phyloP scores from a whole-genome alignment of 2,113 vertebrate genomes.

The Microcebus ravelobensis region DNA sequence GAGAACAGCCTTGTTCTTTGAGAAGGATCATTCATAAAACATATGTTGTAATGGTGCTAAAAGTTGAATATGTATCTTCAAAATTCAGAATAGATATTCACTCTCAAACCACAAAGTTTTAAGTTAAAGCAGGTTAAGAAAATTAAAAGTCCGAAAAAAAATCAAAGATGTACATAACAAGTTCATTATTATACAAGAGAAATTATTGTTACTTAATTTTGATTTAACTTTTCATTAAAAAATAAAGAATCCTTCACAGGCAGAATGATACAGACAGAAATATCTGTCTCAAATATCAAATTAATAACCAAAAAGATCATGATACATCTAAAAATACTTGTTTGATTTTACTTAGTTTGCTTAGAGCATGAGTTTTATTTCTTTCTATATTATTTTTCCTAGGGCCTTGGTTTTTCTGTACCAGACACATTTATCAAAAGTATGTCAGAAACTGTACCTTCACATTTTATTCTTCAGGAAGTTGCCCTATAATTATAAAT shows the following conservation, averaged over 20 bases:
- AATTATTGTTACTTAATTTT: background rate
- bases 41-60: background rate
- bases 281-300: background rate
- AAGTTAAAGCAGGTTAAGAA: background rate
- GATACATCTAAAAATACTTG: background rate
- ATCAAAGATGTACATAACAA: background rate
- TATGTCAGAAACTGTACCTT: background rate
- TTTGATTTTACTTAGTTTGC: background rate
- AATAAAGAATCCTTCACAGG: background rate
- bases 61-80: background rate
- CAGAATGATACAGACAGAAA: background rate
- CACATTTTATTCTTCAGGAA: background rate
- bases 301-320: background rate
- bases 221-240: background rate
- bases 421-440: background rate
- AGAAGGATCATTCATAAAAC: background rate
- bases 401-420: background rate
- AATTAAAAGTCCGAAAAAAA: background rate
- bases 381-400: slow-evolving; percentile 23
- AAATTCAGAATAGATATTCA: background rate
- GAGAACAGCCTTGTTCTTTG: background rate
- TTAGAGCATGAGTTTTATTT: background rate
- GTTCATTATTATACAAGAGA: background rate
- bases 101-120: background rate
- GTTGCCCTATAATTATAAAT: background rate